Conservation (phyloP, 1,140 invertebrate genomes). For the Bactericera cockerelli region DNA sequence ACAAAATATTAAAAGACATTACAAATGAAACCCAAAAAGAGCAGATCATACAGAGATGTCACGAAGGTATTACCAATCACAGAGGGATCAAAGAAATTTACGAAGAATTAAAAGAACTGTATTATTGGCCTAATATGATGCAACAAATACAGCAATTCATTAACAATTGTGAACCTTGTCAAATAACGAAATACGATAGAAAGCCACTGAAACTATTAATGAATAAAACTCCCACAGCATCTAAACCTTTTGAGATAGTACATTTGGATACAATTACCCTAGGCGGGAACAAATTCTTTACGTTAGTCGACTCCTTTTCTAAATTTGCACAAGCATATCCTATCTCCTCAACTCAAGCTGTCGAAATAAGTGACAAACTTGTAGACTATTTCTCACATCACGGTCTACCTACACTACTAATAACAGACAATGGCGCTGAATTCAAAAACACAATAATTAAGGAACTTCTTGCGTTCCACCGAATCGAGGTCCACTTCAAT, state of each 20-base stretch:
- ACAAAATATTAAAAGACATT: background rate
- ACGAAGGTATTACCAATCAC: constrained; percentile 2
- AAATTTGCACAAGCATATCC: constrained; percentile 2
- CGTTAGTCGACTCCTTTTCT: constrained; percentile 1
- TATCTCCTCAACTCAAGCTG: background rate
- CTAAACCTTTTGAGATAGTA: background rate
- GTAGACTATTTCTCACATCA: constrained; percentile 2
- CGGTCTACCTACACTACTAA: background rate
- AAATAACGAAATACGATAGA: background rate
- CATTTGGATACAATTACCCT: background rate
- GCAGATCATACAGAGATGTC: background rate
- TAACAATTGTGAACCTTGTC: background rate
- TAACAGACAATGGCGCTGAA: constrained; percentile 1
- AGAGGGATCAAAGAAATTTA: background rate
- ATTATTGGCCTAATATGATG: constrained; percentile 9
- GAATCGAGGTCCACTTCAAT: background rate
- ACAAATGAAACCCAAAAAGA: background rate
- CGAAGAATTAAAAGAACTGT: background rate
- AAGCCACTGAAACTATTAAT: background rate
- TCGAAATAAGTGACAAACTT: background rate
- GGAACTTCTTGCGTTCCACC: background rate
- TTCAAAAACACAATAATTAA: constrained; percentile 1
- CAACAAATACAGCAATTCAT: background rate
- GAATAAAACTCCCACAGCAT: background rate
- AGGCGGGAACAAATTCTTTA: background rate